Conservation (phyloP, 2,888 invertebrate genomes). For the Cantharis rufa region DNA sequence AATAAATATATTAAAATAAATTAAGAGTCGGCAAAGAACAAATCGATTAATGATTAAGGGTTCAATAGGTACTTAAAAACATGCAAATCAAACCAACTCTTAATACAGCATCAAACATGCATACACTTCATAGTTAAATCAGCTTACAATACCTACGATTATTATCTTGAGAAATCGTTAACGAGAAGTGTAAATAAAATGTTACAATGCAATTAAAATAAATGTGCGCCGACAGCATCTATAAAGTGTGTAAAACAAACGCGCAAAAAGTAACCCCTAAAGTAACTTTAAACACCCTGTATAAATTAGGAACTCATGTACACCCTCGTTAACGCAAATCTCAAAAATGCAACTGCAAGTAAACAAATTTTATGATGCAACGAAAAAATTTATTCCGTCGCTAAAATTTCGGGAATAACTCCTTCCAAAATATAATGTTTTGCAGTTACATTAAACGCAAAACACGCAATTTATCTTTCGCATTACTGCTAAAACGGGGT, state of each 20-base stretch:
- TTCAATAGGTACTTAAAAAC: neutral
- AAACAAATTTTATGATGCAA: neutral
- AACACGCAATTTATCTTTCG: neutral
- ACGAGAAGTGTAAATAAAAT: neutral
- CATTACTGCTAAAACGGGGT: neutral
- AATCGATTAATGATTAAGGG: neutral
- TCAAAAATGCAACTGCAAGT: neutral
- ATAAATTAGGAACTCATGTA: neutral
- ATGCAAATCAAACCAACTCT: slow-evolving; percentile 5
- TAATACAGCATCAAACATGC: slow-evolving; percentile 14
- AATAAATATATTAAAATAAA: neutral
- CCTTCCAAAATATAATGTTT: neutral
- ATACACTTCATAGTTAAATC: slow-evolving; percentile 13
- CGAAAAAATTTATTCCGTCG: too few relatives aligned
- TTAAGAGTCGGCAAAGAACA: neutral
- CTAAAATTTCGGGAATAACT: too few relatives aligned
- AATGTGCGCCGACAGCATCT: neutral
- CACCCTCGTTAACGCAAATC: neutral
- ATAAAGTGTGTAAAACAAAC: neutral
- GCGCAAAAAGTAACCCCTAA: neutral
- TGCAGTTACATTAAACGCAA: neutral
- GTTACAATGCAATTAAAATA: neutral
- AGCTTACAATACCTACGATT: slow-evolving; percentile 15
- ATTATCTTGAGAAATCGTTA: neutral
- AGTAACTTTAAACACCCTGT: neutral